Evolutionary conservation across 2,113 vertebrate species (phyloP).

Genomic region (Nettapus auritus): DNA sequence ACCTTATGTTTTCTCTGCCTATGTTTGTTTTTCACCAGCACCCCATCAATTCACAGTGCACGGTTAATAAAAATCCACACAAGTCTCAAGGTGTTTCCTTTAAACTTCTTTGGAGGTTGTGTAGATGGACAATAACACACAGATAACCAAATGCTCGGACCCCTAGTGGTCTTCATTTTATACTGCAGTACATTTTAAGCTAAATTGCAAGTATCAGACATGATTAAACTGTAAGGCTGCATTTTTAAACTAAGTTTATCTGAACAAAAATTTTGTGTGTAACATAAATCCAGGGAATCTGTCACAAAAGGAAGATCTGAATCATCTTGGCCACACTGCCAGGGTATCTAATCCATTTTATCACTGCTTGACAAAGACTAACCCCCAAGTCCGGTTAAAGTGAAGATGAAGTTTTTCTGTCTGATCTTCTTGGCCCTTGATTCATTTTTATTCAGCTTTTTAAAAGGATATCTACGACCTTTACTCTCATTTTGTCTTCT

Average conservation of each 20-base stretch:
- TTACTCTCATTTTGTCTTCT: constrained; percentile 54
- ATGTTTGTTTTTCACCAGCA: constrained; percentile 71
- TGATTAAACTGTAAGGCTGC: background rate
- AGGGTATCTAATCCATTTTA: constrained; percentile 56
- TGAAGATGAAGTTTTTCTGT: constrained; percentile 57
- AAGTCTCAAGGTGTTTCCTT: constrained; percentile 70
- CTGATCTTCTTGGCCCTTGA: constrained; percentile 43
- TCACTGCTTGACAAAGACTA: constrained; percentile 18
- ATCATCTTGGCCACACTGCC: constrained; percentile 3
- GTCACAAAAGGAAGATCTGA: constrained; percentile 31
- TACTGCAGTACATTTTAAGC: background rate
- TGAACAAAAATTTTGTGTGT: background rate
- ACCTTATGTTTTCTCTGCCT: constrained; percentile 70
- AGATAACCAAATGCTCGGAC: constrained; percentile 16
- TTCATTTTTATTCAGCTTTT: constrained; percentile 66
- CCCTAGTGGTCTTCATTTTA: background rate
- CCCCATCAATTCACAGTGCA: constrained; percentile 73
- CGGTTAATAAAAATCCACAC: constrained; percentile 73
- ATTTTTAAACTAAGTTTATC: background rate
- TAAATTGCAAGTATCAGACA: background rate
- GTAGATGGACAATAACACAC: background rate
- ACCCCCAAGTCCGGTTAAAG: constrained; percentile 39
- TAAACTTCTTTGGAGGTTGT: constrained; percentile 44
- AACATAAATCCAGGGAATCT: constrained; percentile 14
- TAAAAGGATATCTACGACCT: constrained; percentile 46